Base-by-base conservation (phyloP, 2,797 vertebrate species). In the Onychomys torridus region DNA sequence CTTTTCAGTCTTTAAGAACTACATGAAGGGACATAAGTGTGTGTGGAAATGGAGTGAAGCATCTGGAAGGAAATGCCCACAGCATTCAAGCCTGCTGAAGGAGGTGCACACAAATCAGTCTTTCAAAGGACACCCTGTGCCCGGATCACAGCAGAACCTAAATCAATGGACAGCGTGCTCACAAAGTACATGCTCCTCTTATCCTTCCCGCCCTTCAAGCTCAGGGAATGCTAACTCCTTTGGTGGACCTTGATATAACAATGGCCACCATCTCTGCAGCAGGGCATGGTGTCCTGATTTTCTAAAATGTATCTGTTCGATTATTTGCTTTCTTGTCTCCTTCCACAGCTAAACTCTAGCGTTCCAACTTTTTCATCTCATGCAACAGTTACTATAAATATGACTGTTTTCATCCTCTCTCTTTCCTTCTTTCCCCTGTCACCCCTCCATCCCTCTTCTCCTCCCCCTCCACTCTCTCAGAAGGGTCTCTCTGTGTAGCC, bases 1-100 rank as follows among this genome's bases (percentile, higher is more conserved):
- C 57, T 76, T 95, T 85, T 76, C 57, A 90, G 27, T 73, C 86
- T 79, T 87, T 91, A 91, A 84, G 85, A 88, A 78, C 9, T 17
- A 27, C 52, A 9, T 55, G 37, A 49, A 85, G 32, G 27, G 8
- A 67, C 61, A 6, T 55, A 37, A n/a, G 21, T 52, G 5, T 37
- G 7, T 52, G 63, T 37, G 13, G 79, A 71, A 89, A 94, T 83
- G 14, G 23, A 95, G 84, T 76, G 32, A n/a, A 71, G 46, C 40
- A 65, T 85, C 55, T 77, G 10, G 81, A 46, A 76, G 88, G 59
- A 73, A 71, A 95, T 57, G 52, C 6, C 34, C 29, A 67, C 34
- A 34, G 81, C 16, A 11, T 37, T 90, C 40, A 75, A 82, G 86
- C 25, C 71, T 71, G 46, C 3, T 84, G 23, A 94, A 95, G 57